Evolutionary conservation across 2,113 vertebrate species (phyloP).

Genomic region (Siphamia tubifer): DNA sequence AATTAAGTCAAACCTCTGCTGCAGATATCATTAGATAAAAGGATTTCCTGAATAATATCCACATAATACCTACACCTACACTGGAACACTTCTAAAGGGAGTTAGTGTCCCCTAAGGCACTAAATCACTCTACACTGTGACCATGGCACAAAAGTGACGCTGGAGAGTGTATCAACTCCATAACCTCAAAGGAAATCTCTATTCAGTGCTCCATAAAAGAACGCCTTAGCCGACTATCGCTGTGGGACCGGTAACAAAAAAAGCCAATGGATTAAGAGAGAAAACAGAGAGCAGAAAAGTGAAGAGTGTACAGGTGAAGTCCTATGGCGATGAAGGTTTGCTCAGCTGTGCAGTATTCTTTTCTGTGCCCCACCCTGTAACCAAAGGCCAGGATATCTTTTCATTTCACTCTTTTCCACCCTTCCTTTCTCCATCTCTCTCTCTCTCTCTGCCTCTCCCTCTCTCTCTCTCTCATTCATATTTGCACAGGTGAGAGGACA

Average conservation of each 20-base stretch:
- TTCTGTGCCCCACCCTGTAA: slow-evolving; percentile 76
- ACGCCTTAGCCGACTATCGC: slow-evolving; percentile 62
- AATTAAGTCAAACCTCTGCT: slow-evolving; percentile 39
- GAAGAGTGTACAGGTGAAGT: slow-evolving; percentile 71
- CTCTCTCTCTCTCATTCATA: slow-evolving; percentile 43
- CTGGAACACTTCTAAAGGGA: slow-evolving; percentile 56
- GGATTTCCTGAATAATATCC: slow-evolving; percentile 70
- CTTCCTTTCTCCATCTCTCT: slow-evolving; percentile 23
- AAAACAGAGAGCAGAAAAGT: slow-evolving; percentile 72
- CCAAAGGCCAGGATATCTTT: slow-evolving; percentile 69
- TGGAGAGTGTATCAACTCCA: slow-evolving; percentile 70
- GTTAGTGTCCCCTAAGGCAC: slow-evolving; percentile 57
- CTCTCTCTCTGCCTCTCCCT: slow-evolving; percentile 12
- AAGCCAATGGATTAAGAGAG: slow-evolving; percentile 76
- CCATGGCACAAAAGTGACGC: slow-evolving; percentile 64
- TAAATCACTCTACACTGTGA: slow-evolving; percentile 70
- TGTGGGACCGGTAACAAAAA: slow-evolving; percentile 59
- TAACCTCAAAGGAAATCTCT: slow-evolving; percentile 77
- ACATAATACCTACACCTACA: slow-evolving; percentile 65
- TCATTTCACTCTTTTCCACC: slow-evolving; percentile 57
- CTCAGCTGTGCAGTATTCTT: slow-evolving; percentile 82
- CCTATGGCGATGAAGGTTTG: slow-evolving; percentile 78
- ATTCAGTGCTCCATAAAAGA: slow-evolving; percentile 70
- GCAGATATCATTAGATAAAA: slow-evolving; percentile 68
- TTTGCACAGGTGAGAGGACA: slow-evolving; percentile 77